Evolutionary conservation across 2,797 vertebrate genomes (phyloP).

Genomic region (Taeniopygia guttata): DNA sequence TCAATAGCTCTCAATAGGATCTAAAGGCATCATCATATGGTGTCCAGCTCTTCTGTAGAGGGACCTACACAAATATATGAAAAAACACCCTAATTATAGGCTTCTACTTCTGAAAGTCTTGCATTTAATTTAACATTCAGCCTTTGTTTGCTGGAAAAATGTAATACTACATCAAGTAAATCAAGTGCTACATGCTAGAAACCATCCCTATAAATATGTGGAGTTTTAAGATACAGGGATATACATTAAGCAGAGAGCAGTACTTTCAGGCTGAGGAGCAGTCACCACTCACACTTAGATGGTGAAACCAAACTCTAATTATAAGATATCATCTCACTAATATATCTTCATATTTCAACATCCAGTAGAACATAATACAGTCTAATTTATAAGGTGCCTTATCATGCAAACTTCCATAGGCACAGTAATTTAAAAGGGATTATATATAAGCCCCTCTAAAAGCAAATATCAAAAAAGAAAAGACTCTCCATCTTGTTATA

Average conservation of each 20-base stretch:
- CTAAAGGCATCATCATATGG: neutral
- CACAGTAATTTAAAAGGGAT: conserved; percentile 65
- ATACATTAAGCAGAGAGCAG: neutral
- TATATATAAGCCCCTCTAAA: conserved; percentile 41
- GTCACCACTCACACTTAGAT: neutral
- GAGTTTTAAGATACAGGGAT: neutral
- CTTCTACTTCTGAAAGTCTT: neutral
- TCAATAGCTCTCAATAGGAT: neutral
- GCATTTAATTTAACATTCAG: neutral
- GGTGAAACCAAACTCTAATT: conserved; percentile 44
- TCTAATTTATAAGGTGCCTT: conserved; percentile 51
- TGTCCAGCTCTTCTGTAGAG: neutral
- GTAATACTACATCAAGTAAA: neutral
- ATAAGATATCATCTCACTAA: neutral
- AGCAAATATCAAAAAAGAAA: conserved; percentile 38
- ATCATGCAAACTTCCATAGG: conserved; percentile 50
- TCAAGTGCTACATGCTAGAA: neutral
- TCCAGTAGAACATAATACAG: conserved; percentile 30
- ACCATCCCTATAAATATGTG: neutral
- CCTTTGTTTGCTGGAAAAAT: neutral
- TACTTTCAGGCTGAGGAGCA: neutral
- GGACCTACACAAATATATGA: neutral
- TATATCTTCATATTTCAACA: neutral
- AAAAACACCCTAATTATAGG: neutral
- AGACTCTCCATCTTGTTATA: neutral